A percentile compares a stretch with the other conserved stretches of the same genome.
These are phyloP conservation scores for Uloborus plumipes DNA, from an alignment of 2,888 invertebrate species.

Conservation along the genomic window DNA sequence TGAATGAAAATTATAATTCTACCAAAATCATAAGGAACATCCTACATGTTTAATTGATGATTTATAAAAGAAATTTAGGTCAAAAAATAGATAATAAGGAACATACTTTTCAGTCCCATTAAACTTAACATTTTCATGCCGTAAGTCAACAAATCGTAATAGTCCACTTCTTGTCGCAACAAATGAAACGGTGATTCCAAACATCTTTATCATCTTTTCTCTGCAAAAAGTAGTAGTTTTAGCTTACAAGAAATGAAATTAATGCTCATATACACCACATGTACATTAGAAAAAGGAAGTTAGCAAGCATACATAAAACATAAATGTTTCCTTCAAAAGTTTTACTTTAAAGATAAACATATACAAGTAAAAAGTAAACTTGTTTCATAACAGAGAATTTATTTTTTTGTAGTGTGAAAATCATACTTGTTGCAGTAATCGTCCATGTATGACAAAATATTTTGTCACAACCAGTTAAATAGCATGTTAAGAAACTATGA, in stretches of 20 bases:
- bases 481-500: no score
- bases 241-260: slow-evolving; percentile 15
- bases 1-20: no score
- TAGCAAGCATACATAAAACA: background rate
- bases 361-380: no score
- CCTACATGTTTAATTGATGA: no score
- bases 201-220: slow-evolving; percentile 65
- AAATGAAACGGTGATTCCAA: slow-evolving; percentile 76
- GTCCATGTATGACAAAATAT: no score
- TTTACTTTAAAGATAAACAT: no score
- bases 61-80: no score
- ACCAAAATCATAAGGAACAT: no score
- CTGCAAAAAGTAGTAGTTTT: slow-evolving; percentile 55
- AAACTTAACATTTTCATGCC: slow-evolving; percentile 56
- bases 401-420: no score
- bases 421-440: no score
- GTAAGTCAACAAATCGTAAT: slow-evolving; percentile 86
- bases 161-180: slow-evolving; percentile 91
- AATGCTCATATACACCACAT: background rate
- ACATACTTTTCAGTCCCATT: slow-evolving; percentile 64
- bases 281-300: background rate
- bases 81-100: background rate
- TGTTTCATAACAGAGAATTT: no score
- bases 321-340: slow-evolving; percentile 32
- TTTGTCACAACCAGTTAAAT: no score